Evolutionary conservation across 2,888 invertebrate species (phyloP).

Genomic region (Drosophila formosana): DNA sequence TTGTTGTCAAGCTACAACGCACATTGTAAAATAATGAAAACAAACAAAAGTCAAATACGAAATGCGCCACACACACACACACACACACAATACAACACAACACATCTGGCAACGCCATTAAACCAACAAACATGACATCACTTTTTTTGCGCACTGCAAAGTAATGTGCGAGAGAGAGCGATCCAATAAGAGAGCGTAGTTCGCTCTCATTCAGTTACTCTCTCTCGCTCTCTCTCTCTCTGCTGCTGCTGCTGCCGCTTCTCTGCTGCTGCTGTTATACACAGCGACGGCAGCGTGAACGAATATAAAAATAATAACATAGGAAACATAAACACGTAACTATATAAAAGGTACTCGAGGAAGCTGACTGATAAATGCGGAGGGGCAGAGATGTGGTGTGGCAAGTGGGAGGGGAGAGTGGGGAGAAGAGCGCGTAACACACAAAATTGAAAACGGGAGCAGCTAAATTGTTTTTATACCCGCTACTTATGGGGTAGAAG

Average conservation of each 20-base stretch:
- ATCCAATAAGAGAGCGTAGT: conserved; percentile 24
- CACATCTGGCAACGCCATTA: conserved; percentile 72
- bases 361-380: conserved; percentile 61
- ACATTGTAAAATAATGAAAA: conserved; percentile 54
- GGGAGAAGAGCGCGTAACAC: not conserved
- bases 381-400: conserved; percentile 17
- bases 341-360: conserved; percentile 65
- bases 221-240: conserved; percentile 24
- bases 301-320: conserved; percentile 74
- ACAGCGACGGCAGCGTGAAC: conserved; percentile 51
- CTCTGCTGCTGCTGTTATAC: conserved; percentile 42
- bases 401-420: not conserved
- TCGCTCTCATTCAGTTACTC: conserved; percentile 6
- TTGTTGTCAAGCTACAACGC: conserved; percentile 45
- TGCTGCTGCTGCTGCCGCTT: conserved; percentile 35
- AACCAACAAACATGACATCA: conserved; percentile 82
- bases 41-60: conserved; percentile 45
- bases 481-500: too few species aligned
- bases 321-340: conserved; percentile 77
- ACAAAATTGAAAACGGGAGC: conserved; percentile 35
- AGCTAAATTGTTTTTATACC: not conserved
- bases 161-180: conserved; percentile 49
- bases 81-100: too few species aligned
- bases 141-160: conserved; percentile 79
- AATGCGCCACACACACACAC: conserved; percentile 42